Base-by-base conservation (phyloP, 1,140 invertebrate species). In the Eumeta japonica region DNA sequence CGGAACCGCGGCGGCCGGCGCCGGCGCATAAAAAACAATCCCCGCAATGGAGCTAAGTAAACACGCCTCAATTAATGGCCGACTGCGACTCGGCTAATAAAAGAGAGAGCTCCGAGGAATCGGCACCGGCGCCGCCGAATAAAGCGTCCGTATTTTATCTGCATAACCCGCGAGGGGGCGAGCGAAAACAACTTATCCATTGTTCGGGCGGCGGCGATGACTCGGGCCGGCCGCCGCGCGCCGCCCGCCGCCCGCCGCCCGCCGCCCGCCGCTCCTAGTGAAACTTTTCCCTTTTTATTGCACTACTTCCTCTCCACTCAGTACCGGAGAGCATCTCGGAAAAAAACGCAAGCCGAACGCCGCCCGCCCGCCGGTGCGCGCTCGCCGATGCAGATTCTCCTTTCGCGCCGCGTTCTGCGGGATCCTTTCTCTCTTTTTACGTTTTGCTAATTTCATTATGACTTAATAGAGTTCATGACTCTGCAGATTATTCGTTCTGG, bases 251-350 rank as follows among this genome's bases (percentile, higher is more conserved):
- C 20, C 20, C 20, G 20, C 7, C 20, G 7, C 20, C 20, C n/a
- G 7, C 7, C n/a, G n/a, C 20, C n/a, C 28, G 28, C 13, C 28
- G 4, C 28, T 30, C 13, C 13, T 9, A 30, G 12, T 30, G 28
- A 30, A 30, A 30, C 28, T 30, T 30, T 30, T 12, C 28, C 28
- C 28, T 30, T 30, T 30, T 30, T 30, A 30, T 30, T 30, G 12
- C 28, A 30, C 28, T 30, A 30, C 28, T 30, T 30, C 28, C 28
- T 30, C 28, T 30, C 28, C 12, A 30, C 12, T 30, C 12, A 30
- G 12, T 30, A 30, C 28, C 28, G 12, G 13, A 30, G 12, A 30
- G 12, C 28, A 30, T 30, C 28, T 7, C 7, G 13, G 10, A 30
- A 30, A 30, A 30, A 30, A 30, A 30, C 28, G 28, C 12, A 30